A percentile compares a stretch with the other conserved stretches of the same genome.
Conservation (phyloP, 1,140 invertebrate species). For the Hycleus cichorii region DNA sequence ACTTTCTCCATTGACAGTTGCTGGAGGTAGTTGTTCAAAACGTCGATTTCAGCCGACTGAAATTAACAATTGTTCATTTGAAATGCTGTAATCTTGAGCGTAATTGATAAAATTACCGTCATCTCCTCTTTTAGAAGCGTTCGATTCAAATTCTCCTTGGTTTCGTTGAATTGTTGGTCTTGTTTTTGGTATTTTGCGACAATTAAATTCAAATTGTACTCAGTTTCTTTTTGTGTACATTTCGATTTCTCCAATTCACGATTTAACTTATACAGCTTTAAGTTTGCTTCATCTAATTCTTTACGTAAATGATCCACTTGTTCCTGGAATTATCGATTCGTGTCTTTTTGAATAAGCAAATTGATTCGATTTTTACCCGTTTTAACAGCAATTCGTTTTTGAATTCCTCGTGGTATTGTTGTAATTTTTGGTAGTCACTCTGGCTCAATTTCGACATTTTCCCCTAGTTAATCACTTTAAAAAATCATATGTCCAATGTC, state of each 20-base stretch:
- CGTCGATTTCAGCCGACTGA: conserved; percentile 9
- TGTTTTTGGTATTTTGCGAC: conserved; percentile 6
- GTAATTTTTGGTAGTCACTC: neutral
- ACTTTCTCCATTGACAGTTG: conserved; percentile 8
- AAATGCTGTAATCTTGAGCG: neutral
- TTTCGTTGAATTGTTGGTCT: conserved; percentile 19
- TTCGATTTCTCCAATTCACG: conserved; percentile 9
- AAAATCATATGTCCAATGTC: neutral
- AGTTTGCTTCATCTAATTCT: conserved; percentile 13
- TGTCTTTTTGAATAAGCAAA: neutral
- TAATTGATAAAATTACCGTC: neutral
- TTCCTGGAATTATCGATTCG: conserved; percentile 3
- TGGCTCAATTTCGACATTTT: too few relatives aligned
- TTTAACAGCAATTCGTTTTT: conserved; percentile 15
- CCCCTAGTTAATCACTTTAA: too few relatives aligned
- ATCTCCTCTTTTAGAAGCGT: conserved; percentile 19
- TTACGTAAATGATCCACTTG: conserved; percentile 17
- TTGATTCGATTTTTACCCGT: conserved; percentile 2
- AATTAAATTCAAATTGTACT: conserved; percentile 18
- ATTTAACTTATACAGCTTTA: conserved; percentile 18
- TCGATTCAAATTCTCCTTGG: conserved; percentile 5
- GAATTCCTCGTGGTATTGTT: conserved; percentile 5
- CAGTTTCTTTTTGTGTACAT: conserved; percentile 11
- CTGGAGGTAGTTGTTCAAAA: conserved; percentile 9
- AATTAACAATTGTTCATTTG: too few relatives aligned